A percentile compares a stretch with the other conserved stretches of the same genome.
These are phyloP conservation scores for Rousettus leschenaultii DNA, from an alignment of 2,113 vertebrate genomes.

Conservation along the genomic window DNA sequence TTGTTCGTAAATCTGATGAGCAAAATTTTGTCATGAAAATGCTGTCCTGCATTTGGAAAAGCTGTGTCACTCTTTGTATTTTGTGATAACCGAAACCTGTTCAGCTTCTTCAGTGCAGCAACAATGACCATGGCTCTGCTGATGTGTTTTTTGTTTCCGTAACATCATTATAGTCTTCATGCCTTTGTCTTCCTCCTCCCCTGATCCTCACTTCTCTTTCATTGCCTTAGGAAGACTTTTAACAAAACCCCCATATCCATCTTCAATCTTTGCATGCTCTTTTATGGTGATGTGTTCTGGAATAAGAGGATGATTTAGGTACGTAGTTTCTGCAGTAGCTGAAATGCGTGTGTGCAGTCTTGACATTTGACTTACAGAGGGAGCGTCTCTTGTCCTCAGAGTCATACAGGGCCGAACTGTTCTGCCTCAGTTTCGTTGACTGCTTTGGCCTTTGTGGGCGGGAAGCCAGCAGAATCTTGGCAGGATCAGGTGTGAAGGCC, in stretches of 20 bases:
- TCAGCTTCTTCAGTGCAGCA: neutral
- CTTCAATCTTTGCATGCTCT: neutral
- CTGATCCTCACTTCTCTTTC: neutral
- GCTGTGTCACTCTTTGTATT: neutral
- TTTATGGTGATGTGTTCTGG: neutral
- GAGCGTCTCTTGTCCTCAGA: neutral
- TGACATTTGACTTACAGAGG: neutral
- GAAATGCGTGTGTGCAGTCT: neutral
- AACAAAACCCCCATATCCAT: neutral
- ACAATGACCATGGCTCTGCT: neutral
- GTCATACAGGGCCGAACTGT: neutral
- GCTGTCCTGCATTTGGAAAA: neutral
- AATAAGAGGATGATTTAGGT: neutral
- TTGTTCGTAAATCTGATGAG: neutral
- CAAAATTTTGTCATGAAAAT: neutral
- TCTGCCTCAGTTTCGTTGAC: slow-evolving; percentile 36
- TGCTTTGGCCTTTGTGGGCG: slow-evolving; percentile 4
- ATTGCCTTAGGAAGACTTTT: neutral
- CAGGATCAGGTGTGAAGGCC: neutral
- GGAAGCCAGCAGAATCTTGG: slow-evolving; percentile 25
- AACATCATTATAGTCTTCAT: neutral
- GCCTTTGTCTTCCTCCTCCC: neutral
- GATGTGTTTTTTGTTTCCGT: neutral
- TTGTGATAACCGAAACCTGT: neutral
- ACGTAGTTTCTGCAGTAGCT: neutral